These are phyloP conservation scores for Trichonephila inaurata DNA, from an alignment of 1,140 invertebrate species.

Conservation along the genomic window DNA sequence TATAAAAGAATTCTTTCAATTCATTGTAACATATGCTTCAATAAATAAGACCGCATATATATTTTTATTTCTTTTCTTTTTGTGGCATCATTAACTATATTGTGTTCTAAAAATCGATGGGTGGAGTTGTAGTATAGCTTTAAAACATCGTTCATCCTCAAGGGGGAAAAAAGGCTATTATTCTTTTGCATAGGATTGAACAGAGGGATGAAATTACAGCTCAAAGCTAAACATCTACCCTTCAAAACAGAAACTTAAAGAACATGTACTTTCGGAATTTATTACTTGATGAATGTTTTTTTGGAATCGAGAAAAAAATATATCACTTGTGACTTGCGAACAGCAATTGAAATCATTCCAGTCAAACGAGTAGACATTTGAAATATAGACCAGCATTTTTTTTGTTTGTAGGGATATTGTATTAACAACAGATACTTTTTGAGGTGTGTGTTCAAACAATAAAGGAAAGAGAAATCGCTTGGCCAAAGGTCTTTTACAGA, in stretches of 20 bases:
- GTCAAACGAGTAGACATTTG: conserved; percentile 38
- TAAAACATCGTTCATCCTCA: background rate
- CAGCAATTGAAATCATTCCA: conserved; percentile 52
- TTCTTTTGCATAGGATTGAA: background rate
- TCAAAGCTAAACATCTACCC: background rate
- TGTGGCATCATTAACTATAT: background rate
- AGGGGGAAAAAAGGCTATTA: background rate
- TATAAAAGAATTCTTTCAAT: background rate
- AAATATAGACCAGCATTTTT: background rate
- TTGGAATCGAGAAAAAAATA: conserved; percentile 15
- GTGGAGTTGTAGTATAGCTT: background rate
- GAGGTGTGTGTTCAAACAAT: background rate
- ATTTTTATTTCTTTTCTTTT: background rate
- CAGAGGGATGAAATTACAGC: background rate
- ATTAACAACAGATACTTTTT: background rate
- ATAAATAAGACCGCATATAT: background rate
- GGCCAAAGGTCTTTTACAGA: background rate
- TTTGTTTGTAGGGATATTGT: background rate
- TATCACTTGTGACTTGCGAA: conserved; percentile 46
- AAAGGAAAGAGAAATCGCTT: background rate
- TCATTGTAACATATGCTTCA: background rate
- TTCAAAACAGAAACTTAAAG: background rate
- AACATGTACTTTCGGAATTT: background rate
- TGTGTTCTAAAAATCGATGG: background rate
- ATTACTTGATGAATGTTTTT: conserved; percentile 47